Evolutionary conservation across 2,888 invertebrate genomes (phyloP).

Genomic region (Nebria brevicollis): DNA sequence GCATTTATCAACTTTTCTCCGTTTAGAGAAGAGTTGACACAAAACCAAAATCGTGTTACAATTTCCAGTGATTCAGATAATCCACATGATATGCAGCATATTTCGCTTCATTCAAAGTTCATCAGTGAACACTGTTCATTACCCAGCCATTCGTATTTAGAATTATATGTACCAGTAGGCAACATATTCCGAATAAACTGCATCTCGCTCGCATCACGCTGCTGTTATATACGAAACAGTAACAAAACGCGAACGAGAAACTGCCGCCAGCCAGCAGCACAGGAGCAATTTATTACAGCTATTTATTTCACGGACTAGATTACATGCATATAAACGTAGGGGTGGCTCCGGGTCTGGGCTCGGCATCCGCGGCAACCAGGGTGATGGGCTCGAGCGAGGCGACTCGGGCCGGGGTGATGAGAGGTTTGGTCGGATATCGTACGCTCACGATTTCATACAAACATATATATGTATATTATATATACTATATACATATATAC

Average conservation of each 20-base stretch:
- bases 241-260: conserved; percentile 46
- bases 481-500: not conserved
- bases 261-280: conserved; percentile 53
- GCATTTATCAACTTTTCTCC: not conserved
- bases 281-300: conserved; percentile 77
- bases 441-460: not conserved
- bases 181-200: conserved; percentile 47
- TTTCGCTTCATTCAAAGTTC: not conserved
- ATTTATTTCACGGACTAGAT: conserved; percentile 69
- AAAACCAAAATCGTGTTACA: not conserved
- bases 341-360: conserved; percentile 25
- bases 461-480: conserved; percentile 5
- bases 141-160: not conserved
- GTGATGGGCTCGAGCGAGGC: not conserved
- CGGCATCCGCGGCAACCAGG: not conserved
- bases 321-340: conserved; percentile 63
- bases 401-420: conserved; percentile 18
- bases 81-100: not conserved
- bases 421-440: not conserved
- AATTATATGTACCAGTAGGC: conserved; percentile 25
- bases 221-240: conserved; percentile 28
- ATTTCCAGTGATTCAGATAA: not conserved
- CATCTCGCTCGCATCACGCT: conserved; percentile 6
- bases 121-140: not conserved
- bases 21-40: not conserved